phyloP scores from a whole-genome alignment of 2,888 invertebrate genomes.

The Fabriciana adippe region DNA sequence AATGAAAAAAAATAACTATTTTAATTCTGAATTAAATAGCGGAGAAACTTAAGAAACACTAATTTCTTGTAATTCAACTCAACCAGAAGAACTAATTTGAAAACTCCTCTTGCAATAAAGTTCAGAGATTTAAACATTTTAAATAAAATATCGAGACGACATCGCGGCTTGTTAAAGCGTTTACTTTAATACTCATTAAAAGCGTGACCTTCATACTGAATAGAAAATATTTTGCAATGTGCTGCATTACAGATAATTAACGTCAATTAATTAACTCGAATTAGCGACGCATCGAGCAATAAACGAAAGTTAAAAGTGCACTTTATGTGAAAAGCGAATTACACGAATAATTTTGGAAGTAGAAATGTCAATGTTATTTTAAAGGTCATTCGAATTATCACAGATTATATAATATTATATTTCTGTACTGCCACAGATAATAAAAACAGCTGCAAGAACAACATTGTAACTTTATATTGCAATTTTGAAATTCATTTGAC shows the following conservation, averaged over 20 bases:
- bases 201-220: not conserved
- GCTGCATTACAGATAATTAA: constrained; percentile 9
- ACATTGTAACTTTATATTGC: too few relatives aligned
- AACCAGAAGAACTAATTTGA: not conserved
- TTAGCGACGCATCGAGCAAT: constrained; percentile 18
- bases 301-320: constrained; percentile 14
- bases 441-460: too few relatives aligned
- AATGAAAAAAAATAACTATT: too few relatives aligned
- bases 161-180: constrained; percentile 4
- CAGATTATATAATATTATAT: too few relatives aligned
- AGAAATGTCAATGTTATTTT: too few relatives aligned
- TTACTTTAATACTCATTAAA: not conserved
- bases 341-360: not conserved
- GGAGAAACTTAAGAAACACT: too few relatives aligned
- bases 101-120: constrained; percentile 1
- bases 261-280: constrained; percentile 14
- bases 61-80: too few relatives aligned
- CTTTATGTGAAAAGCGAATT: not conserved
- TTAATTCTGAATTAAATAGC: too few relatives aligned
- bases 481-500: too few relatives aligned
- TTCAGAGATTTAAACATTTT: not conserved
- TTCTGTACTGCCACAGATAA: too few relatives aligned
- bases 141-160: constrained; percentile 5
- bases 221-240: constrained; percentile 8
- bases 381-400: too few relatives aligned